phyloP scores from a whole-genome alignment of 2,113 vertebrate species.

The Telmatochromis brichardi region DNA sequence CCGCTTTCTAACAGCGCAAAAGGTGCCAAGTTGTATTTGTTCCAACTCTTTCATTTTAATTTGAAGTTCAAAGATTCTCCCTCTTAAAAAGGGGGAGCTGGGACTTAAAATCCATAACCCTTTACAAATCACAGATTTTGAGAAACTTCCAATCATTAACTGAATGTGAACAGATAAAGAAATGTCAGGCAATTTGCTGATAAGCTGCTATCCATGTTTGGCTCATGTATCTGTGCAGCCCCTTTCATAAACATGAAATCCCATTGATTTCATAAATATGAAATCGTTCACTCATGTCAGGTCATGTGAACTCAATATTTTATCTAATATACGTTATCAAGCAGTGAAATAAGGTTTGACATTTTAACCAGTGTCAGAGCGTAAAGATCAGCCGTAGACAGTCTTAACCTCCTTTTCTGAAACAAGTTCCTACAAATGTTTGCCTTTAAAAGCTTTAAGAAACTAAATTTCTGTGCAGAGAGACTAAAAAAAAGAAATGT shows the following conservation, averaged over 20 bases:
- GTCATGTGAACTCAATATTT: not conserved
- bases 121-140: not conserved
- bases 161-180: not conserved
- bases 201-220: not conserved
- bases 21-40: not conserved
- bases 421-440: not conserved
- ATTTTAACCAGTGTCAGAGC: not conserved
- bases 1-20: not conserved
- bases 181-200: not conserved
- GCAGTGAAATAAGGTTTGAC: not conserved
- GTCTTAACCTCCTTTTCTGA: not conserved
- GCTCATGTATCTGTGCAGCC: not conserved
- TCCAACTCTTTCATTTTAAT: not conserved
- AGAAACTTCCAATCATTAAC: not conserved
- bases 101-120: not conserved
- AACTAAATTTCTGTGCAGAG: not conserved
- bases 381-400: not conserved
- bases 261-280: not conserved
- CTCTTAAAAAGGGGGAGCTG: not conserved
- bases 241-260: not conserved
- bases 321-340: not conserved
- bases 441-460: not conserved
- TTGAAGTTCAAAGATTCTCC: not conserved
- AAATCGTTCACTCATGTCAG: not conserved
- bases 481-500: not conserved